These are phyloP conservation scores for Drosophila carrolli DNA, from an alignment of 1,140 invertebrate species.

Conservation along the genomic window DNA sequence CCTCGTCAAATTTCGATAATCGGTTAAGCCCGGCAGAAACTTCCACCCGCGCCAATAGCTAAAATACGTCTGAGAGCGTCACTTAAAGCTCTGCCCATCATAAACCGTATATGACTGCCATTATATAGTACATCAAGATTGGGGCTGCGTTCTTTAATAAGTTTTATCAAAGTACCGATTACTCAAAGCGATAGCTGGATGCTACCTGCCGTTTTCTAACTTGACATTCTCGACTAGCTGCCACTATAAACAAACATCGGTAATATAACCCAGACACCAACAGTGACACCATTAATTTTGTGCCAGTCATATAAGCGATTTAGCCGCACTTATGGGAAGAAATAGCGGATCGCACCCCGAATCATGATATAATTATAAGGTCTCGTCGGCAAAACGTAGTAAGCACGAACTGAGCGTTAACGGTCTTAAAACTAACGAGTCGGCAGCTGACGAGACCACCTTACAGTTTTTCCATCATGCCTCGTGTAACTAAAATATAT, in stretches of 20 bases:
- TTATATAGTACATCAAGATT: conserved; percentile 33
- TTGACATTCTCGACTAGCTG: background rate
- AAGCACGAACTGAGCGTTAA: too few species aligned
- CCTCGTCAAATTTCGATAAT: background rate
- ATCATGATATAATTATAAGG: too few species aligned
- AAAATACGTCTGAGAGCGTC: conserved; percentile 60
- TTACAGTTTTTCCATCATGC: too few species aligned
- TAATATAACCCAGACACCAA: conserved; percentile 15
- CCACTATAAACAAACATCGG: conserved; percentile 27
- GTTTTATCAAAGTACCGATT: conserved; percentile 58
- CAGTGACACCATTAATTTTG: conserved; percentile 4
- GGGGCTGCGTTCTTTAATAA: conserved; percentile 23
- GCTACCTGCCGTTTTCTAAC: conserved; percentile 31
- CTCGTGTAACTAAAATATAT: too few species aligned
- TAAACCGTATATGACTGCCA: conserved; percentile 51
- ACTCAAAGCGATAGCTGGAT: conserved; percentile 37
- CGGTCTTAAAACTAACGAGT: too few species aligned
- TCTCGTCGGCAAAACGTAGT: too few species aligned
- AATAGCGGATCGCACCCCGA: too few species aligned
- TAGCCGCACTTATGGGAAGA: background rate
- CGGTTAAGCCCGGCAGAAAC: conserved; percentile 12
- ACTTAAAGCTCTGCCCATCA: conserved; percentile 36
- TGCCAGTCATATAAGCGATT: conserved; percentile 19
- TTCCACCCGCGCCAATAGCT: conserved; percentile 56
- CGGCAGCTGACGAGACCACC: too few species aligned